Conservation (phyloP, 2,888 invertebrate genomes). For the Pachycephus smyrnensis region DNA sequence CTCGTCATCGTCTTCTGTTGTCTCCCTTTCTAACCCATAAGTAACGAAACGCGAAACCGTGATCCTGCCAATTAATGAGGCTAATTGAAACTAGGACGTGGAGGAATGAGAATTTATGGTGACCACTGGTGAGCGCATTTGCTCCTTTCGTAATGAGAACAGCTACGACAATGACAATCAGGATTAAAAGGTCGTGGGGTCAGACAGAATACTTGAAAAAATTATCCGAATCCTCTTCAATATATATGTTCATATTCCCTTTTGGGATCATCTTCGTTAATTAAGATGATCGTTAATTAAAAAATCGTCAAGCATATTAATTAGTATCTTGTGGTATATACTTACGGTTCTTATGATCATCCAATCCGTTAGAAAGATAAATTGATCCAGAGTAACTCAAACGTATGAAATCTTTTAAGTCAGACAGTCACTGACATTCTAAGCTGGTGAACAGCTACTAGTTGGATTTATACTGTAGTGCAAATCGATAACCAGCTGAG, state of each 20-base stretch:
- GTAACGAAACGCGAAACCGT: constrained; percentile 38
- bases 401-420: background rate
- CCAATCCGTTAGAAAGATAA: background rate
- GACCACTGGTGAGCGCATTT: constrained; percentile 10
- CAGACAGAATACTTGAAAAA: background rate
- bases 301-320: background rate
- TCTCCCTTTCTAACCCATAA: background rate
- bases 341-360: background rate
- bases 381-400: background rate
- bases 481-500: background rate
- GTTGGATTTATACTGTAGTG: background rate
- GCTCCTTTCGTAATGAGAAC: background rate
- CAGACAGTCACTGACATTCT: background rate
- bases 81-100: constrained; percentile 48
- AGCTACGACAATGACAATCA: background rate
- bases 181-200: background rate
- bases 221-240: background rate
- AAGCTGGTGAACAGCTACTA: background rate
- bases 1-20: background rate
- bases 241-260: background rate
- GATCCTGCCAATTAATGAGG: constrained; percentile 39
- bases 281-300: background rate
- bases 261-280: background rate
- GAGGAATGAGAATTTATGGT: constrained; percentile 51
- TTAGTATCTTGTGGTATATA: background rate